Base-by-base conservation (phyloP, 1,140 invertebrate species). In the Lepeophtheirus salmonis region DNA sequence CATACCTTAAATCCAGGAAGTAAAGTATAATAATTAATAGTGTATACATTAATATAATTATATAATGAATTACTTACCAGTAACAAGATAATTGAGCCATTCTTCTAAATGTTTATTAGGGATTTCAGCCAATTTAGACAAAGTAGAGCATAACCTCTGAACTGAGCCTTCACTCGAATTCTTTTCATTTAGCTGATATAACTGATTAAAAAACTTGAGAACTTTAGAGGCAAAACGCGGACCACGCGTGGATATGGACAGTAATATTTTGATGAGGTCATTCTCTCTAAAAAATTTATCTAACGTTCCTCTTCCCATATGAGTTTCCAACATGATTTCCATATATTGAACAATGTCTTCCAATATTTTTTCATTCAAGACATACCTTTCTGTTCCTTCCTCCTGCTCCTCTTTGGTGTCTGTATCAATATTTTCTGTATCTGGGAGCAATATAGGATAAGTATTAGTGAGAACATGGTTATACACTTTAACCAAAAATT, bases 281-380 rank as follows among this genome's bases (percentile, higher is more conserved):
- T 76, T 66, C 62, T 73, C 62, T 72, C 68, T 66, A 62, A 90
- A 90, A 65, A 91, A 88, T 62, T 79, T 74, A 61, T 85, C 81
- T 64, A 92, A 78, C 0, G 89, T 87, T 65, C 80, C 77, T 50
- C 83, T 78, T 0, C 87, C 88, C 0, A 81, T 75, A 13, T 80
- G 74, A 63, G 83, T 83, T 23, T 90, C 86, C 10, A 92, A 67
- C 54, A 89, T 77, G 63, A 80, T 80, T 70, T 89, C 86, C 78
- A 89, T 83, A 66, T 87, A 89, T 63, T 82, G 77, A 6, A 84
- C 69, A 66, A 79, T 83, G 61, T 81, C 79, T 62, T 80, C 77
- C 3, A 83, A 69, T 41, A 84, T 78, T 55, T 78, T 78, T 64
- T 82, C 81, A 68, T 82, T 78, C 2, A 83, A 73, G n/a, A n/a